These are phyloP conservation scores for Arctia plantaginis DNA, from an alignment of 2,888 invertebrate species.

Conservation along the genomic window DNA sequence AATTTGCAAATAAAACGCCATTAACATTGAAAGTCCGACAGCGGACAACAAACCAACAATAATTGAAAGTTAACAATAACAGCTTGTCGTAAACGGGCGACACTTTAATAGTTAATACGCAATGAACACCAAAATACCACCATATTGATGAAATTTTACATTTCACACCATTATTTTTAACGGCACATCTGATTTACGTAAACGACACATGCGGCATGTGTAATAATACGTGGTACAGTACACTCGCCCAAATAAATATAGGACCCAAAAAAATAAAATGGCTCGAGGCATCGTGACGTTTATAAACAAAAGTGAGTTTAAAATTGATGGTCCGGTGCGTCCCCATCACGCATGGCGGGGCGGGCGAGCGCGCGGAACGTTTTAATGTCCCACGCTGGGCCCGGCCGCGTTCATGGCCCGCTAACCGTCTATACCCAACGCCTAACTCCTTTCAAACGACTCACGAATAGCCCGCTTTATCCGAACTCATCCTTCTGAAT, in stretches of 20 bases:
- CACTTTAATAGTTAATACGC: conserved; percentile 46
- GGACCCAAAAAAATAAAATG: conserved; percentile 48
- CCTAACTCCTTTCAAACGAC: conserved; percentile 72
- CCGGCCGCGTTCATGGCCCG: conserved; percentile 62
- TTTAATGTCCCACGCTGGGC: conserved; percentile 70
- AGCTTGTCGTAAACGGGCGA: conserved; percentile 43
- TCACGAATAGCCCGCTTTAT: conserved; percentile 65
- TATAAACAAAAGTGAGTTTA: conserved; percentile 73
- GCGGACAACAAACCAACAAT: conserved; percentile 38
- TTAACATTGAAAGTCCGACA: conserved; percentile 12
- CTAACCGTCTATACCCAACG: conserved; percentile 61
- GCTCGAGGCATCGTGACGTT: conserved; percentile 63
- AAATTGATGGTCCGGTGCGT: conserved; percentile 73
- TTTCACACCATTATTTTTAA: conserved; percentile 72
- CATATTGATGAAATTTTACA: conserved; percentile 47
- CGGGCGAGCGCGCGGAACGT: conserved; percentile 75
- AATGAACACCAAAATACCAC: conserved; percentile 42
- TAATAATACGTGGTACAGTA: conserved; percentile 46
- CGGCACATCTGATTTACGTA: conserved; percentile 65
- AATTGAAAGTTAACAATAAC: conserved; percentile 55
- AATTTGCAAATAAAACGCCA: conserved; percentile 12
- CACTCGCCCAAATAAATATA: conserved; percentile 42
- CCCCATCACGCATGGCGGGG: conserved; percentile 65
- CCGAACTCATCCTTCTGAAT: conserved; percentile 54
- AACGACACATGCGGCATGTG: conserved; percentile 47